Percentiles rank a stretch among this genome's conserved stretches.
Evolutionary conservation across 2,797 vertebrate genomes (phyloP).

Genomic region (Anabas testudineus): DNA sequence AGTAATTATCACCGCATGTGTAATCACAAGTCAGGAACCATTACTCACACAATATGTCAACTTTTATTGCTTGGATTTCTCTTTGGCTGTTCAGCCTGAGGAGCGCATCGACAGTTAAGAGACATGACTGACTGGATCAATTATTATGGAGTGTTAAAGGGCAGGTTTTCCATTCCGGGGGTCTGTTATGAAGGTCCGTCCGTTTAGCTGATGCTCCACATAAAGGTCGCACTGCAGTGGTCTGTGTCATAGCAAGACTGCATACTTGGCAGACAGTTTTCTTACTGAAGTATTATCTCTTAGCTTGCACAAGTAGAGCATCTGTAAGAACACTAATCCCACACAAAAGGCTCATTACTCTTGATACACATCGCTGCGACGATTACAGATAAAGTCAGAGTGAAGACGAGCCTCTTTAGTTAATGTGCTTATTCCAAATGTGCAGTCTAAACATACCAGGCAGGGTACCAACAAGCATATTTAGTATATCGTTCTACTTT

Average conservation of each 20-base stretch:
- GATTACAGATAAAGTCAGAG: conserved; percentile 36
- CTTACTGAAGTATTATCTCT: conserved; percentile 48
- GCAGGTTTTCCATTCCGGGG: conserved; percentile 65
- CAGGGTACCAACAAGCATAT: not conserved
- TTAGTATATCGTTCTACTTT: not conserved
- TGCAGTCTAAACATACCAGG: conserved; percentile 12
- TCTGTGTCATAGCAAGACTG: conserved; percentile 31
- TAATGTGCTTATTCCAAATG: conserved; percentile 29
- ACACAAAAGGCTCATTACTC: conserved; percentile 52
- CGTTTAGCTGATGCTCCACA: conserved; percentile 36
- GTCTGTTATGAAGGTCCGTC: conserved; percentile 50
- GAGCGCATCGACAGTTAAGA: conserved; percentile 49
- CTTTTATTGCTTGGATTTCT: conserved; percentile 30
- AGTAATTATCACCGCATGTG: conserved; percentile 75
- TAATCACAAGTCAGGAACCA: conserved; percentile 67
- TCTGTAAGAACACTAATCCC: conserved; percentile 51
- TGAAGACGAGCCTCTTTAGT: conserved; percentile 27
- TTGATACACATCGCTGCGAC: conserved; percentile 26
- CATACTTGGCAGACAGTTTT: conserved; percentile 36
- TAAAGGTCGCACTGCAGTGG: conserved; percentile 61
- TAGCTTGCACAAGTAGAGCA: conserved; percentile 33
- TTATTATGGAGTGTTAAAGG: conserved; percentile 72
- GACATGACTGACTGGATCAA: conserved; percentile 65
- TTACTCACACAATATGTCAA: conserved; percentile 52
- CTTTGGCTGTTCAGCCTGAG: conserved; percentile 12